These are phyloP conservation scores for Amblyteles armatorius DNA, from an alignment of 2,888 invertebrate genomes.

Conservation along the genomic window DNA sequence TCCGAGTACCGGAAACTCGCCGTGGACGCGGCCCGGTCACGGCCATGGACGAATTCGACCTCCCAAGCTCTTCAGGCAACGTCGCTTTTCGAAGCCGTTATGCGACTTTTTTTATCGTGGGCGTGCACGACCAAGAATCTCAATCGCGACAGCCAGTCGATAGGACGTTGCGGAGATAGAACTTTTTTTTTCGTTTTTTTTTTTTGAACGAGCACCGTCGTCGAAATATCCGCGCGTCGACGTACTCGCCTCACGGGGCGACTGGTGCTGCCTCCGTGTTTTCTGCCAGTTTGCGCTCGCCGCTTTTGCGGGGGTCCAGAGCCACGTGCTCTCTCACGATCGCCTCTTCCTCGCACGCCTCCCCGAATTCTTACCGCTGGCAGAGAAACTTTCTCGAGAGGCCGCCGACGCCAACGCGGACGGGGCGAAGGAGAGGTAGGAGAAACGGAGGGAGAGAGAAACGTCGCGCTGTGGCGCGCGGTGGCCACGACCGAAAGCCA, in stretches of 20 bases:
- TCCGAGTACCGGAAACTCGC: background rate
- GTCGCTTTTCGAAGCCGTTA: conserved; percentile 49
- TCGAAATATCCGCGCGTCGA: conserved; percentile 3
- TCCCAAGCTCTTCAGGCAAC: background rate
- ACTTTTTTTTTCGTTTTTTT: background rate
- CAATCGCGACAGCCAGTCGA: background rate
- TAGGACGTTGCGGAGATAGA: background rate
- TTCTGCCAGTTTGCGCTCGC: conserved; percentile 52
- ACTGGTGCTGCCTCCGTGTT: conserved; percentile 33
- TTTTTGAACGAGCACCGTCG: background rate
- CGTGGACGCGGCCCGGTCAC: conserved; percentile 53
- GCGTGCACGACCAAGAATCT: conserved; percentile 5
- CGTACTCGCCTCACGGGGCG: conserved; percentile 19
- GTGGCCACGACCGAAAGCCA: conserved; percentile 52
- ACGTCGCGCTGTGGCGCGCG: conserved; percentile 37
- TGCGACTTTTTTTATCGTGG: conserved; percentile 28
- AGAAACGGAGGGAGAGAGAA: conserved; percentile 36
- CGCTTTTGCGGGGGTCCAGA: conserved; percentile 24
- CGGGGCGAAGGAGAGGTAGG: conserved; percentile 1
- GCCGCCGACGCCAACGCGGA: conserved; percentile 2
- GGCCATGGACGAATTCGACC: conserved; percentile 57
- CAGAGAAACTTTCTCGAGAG: conserved; percentile 34
- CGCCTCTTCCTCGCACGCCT: conserved; percentile 23
- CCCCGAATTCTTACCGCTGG: conserved; percentile 61
- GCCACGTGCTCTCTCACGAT: conserved; percentile 36